A percentile compares a stretch with the other conserved stretches of the same genome.
phyloP scores from a whole-genome alignment of 2,888 invertebrate species.

The Cryptus armator region DNA sequence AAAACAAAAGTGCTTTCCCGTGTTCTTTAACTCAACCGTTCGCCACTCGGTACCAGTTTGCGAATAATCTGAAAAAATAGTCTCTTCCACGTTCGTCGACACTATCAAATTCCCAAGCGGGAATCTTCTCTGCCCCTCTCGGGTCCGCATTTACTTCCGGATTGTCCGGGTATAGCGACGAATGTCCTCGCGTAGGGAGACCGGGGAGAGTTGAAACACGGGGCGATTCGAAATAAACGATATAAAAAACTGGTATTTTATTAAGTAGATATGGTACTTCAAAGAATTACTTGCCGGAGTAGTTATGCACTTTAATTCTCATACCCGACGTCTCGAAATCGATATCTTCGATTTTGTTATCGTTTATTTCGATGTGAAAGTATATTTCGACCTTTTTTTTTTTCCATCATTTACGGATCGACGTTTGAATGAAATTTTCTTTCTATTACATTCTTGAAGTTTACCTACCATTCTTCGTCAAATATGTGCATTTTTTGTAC shows the following conservation, averaged over 20 bases:
- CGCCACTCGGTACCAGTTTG: slow-evolving; percentile 68
- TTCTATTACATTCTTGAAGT: neutral
- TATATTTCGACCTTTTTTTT: too few relatives aligned
- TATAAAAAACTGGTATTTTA: too few relatives aligned
- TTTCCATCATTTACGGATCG: neutral
- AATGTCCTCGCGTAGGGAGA: too few relatives aligned
- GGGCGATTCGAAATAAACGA: too few relatives aligned
- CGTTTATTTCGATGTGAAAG: too few relatives aligned
- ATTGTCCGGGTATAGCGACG: neutral
- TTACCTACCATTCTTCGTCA: neutral
- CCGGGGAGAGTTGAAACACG: too few relatives aligned
- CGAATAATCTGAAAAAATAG: slow-evolving; percentile 78
- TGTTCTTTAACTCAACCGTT: slow-evolving; percentile 83
- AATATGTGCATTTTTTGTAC: too few relatives aligned
- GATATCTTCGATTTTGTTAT: too few relatives aligned
- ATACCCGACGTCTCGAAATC: too few relatives aligned
- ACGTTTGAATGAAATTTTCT: neutral
- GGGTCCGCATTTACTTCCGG: neutral
- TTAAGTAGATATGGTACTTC: too few relatives aligned
- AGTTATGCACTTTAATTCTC: too few relatives aligned
- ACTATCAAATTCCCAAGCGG: slow-evolving; percentile 53
- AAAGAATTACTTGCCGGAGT: too few relatives aligned
- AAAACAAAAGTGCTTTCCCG: slow-evolving; percentile 85
- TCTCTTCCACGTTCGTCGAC: slow-evolving; percentile 49
- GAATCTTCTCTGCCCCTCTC: slow-evolving; percentile 16